A percentile compares a stretch with the other conserved stretches of the same genome.
phyloP scores from a whole-genome alignment of 1,140 invertebrate genomes.

The Conus betulinus region DNA sequence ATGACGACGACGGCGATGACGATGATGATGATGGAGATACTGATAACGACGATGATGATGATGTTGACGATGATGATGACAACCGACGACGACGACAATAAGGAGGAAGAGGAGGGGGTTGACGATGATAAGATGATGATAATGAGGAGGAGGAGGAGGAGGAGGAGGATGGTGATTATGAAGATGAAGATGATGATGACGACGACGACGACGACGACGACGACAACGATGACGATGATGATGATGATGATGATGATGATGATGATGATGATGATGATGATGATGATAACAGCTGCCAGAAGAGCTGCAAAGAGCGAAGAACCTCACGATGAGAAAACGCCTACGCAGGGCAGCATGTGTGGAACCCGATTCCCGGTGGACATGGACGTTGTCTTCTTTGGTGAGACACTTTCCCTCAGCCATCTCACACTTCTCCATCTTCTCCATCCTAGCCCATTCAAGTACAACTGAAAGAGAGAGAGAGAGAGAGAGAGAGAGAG shows the following conservation, averaged over 20 bases:
- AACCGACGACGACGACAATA: neutral
- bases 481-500: too few relatives aligned
- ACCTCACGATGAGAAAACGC: neutral
- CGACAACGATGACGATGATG: neutral
- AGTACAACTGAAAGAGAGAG: too few relatives aligned
- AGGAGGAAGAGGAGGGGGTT: neutral
- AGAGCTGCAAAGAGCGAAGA: neutral
- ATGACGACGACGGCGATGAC: neutral
- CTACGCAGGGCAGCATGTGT: constrained; percentile 12
- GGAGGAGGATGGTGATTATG: neutral
- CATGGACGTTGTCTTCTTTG: constrained; percentile 10
- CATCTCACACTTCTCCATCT: too few relatives aligned
- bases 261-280: neutral
- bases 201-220: neutral
- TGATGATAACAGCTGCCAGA: neutral
- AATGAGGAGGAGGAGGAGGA: too few relatives aligned
- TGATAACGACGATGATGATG: too few relatives aligned
- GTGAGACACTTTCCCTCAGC: neutral
- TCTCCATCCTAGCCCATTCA: too few relatives aligned
- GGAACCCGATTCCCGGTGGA: constrained; percentile 1
- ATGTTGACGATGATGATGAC: too few relatives aligned
- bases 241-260: neutral
- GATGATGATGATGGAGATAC: neutral
- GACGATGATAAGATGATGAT: too few relatives aligned
- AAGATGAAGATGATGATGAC: neutral